These are phyloP conservation scores for Anas platyrhynchos DNA, from an alignment of 2,113 vertebrate species.

Conservation along the genomic window DNA sequence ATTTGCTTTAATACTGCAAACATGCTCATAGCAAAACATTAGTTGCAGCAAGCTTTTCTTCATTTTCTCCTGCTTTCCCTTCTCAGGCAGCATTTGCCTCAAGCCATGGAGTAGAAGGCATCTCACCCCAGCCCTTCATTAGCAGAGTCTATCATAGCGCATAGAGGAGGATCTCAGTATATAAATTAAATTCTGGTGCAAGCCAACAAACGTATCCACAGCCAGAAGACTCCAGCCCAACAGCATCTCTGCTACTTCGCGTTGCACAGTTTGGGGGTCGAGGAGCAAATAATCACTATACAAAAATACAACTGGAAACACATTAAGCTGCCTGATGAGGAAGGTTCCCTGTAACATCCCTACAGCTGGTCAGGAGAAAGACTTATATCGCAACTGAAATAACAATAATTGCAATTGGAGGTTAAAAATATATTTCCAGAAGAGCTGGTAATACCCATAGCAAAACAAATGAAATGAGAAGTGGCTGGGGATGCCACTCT, in stretches of 20 bases:
- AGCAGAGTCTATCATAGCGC: not conserved
- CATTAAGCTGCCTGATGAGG: not conserved
- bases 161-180: not conserved
- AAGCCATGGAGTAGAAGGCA: not conserved
- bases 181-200: not conserved
- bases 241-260: not conserved
- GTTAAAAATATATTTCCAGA: not conserved
- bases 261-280: not conserved
- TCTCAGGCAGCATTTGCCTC: slow-evolving; percentile 17
- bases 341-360: not conserved
- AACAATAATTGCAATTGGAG: not conserved
- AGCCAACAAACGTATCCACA: not conserved
- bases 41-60: slow-evolving; percentile 31
- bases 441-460: not conserved
- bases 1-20: slow-evolving; percentile 61
- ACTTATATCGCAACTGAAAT: not conserved
- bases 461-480: slow-evolving; percentile 24
- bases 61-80: slow-evolving; percentile 38
- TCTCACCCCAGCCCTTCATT: slow-evolving; percentile 20
- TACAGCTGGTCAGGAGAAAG: not conserved
- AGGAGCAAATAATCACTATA: not conserved
- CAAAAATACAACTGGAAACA: not conserved
- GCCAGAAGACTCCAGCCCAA: not conserved
- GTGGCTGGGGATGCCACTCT: not conserved
- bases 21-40: slow-evolving; percentile 62